phyloP scores from a whole-genome alignment of 2,113 vertebrate genomes.

The Pseudorasbora parva region DNA sequence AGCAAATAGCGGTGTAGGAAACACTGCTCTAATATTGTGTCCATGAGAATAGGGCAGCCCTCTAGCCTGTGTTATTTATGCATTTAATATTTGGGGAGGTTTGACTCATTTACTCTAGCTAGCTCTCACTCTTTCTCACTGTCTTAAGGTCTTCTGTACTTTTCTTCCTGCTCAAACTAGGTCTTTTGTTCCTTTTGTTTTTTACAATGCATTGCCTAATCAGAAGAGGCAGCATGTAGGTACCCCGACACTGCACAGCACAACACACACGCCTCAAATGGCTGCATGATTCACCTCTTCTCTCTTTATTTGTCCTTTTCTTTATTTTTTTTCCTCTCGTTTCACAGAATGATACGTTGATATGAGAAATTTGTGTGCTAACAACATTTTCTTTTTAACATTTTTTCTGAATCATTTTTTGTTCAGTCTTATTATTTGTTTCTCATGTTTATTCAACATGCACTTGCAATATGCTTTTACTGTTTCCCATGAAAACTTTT shows the following conservation, averaged over 20 bases:
- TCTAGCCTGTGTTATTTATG: slow-evolving; percentile 46
- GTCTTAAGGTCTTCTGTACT: slow-evolving; percentile 68
- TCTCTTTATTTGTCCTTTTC: slow-evolving; percentile 42
- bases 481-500: slow-evolving; percentile 24
- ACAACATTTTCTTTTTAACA: slow-evolving; percentile 22
- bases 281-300: slow-evolving; percentile 74
- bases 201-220: slow-evolving; percentile 73
- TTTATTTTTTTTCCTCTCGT: slow-evolving; percentile 18
- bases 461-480: slow-evolving; percentile 32
- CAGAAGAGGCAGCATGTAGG: slow-evolving; percentile 74
- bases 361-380: slow-evolving; percentile 13
- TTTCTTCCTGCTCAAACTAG: slow-evolving; percentile 70
- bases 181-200: slow-evolving; percentile 70
- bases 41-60: neutral
- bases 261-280: slow-evolving; percentile 57
- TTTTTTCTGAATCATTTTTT: slow-evolving; percentile 44
- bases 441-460: slow-evolving; percentile 36
- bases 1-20: neutral
- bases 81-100: slow-evolving; percentile 55
- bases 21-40: neutral
- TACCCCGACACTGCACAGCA: slow-evolving; percentile 60
- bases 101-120: slow-evolving; percentile 64
- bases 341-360: slow-evolving; percentile 29
- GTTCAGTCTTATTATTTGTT: slow-evolving; percentile 40
- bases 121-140: slow-evolving; percentile 63